Conservation (phyloP, 2,888 invertebrate genomes). For the Odiellus spinosus region DNA sequence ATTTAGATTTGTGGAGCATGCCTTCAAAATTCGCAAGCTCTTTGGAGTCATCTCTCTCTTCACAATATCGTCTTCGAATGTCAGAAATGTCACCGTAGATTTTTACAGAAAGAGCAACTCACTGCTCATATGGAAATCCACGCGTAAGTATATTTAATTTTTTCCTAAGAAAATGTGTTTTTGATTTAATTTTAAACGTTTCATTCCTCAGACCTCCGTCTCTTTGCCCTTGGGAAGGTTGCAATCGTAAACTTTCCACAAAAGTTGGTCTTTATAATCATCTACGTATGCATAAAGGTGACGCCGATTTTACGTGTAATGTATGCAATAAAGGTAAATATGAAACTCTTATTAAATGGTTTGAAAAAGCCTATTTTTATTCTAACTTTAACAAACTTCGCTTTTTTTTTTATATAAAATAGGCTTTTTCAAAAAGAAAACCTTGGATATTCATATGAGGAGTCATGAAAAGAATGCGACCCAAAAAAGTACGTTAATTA, state of each 20-base stretch:
- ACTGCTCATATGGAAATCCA: slow-evolving; percentile 22
- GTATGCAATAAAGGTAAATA: slow-evolving; percentile 19
- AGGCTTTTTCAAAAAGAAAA: slow-evolving; percentile 18
- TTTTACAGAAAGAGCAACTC: slow-evolving; percentile 21
- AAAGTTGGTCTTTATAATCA: slow-evolving; percentile 21
- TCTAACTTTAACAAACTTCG: too few relatives aligned
- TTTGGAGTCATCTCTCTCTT: slow-evolving; percentile 17
- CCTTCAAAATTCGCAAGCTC: slow-evolving; percentile 12
- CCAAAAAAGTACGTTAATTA: background rate
- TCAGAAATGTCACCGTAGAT: slow-evolving; percentile 19
- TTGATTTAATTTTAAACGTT: too few relatives aligned
- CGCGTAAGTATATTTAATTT: slow-evolving; percentile 13
- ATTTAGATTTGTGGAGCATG: slow-evolving; percentile 15
- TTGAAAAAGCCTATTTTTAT: too few relatives aligned
- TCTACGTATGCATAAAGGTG: slow-evolving; percentile 19
- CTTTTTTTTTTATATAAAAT: background rate
- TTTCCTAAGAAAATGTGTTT: too few relatives aligned
- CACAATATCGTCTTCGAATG: slow-evolving; percentile 22
- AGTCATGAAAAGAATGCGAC: slow-evolving; percentile 8
- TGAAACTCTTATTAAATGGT: too few relatives aligned
- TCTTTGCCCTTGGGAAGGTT: slow-evolving; percentile 21
- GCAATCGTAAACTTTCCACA: slow-evolving; percentile 19
- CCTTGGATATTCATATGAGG: slow-evolving; percentile 15
- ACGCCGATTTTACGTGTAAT: slow-evolving; percentile 18
- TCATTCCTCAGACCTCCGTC: slow-evolving; percentile 18